Base-by-base conservation (phyloP, 1,140 invertebrate species). In the Yoshiicerus persimilis region DNA sequence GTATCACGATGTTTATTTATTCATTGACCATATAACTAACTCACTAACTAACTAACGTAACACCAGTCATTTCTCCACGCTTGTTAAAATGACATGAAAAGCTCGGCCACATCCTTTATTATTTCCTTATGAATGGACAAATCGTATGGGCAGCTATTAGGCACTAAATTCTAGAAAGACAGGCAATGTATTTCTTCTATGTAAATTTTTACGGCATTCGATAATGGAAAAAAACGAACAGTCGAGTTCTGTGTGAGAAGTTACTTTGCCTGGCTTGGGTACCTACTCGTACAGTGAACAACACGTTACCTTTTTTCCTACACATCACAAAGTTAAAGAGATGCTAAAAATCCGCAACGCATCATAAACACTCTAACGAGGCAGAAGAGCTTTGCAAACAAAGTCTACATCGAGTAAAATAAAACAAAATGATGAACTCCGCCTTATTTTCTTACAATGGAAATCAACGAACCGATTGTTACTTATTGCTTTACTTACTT, bases 321-420 rank as follows among this genome's bases (percentile, higher is more conserved):
- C 25, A 10, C 23, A 62, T 5, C n/a, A 62, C 56, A 27, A 41
- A 34, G 30, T 77, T 5, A 77, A 32, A 38, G 75, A 36, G 75
- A 80, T 80, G 75, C 75, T 80, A 80, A 80, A 80, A 80, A 80
- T 80, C 75, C 32, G 34, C 75, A 80, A 80, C 75, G 75, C 75
- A 80, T 80, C 75, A 80, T 80, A 80, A 80, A 80, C 75, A 80
- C 75, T 80, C 75, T 80, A 80, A 80, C 75, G 75, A 80, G 75
- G 75, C 75, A 32, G 20, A 38, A 80, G 75, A 80, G 75, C 30
- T 36, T n/a, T 80, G 23, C 75, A 36, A 70, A 80, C 75, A 80
- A 36, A 80, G 34, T 23, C 75, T 80, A 34, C 75, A 30, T 70
- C 9, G 23, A 38, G 34, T 2, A 80, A 36, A 34, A n/a, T 80